These are phyloP conservation scores for Microtus richardsoni DNA, from an alignment of 2,113 vertebrate genomes.

Conservation along the genomic window DNA sequence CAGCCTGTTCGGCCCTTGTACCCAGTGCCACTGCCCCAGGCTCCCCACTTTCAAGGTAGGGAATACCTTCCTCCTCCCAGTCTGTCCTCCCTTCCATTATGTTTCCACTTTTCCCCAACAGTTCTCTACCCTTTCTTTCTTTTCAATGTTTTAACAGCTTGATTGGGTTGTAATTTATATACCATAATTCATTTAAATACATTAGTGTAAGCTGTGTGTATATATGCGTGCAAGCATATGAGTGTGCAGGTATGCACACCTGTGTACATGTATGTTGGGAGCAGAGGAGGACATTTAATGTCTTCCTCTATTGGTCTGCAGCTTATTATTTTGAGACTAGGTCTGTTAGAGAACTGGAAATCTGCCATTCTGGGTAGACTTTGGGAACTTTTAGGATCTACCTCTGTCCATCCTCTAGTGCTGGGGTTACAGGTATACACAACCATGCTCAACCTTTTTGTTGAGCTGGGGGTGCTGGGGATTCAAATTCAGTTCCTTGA, in stretches of 20 bases:
- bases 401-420: background rate
- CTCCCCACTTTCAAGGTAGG: constrained; percentile 93
- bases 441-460: background rate
- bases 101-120: background rate
- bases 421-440: background rate
- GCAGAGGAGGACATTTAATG: background rate
- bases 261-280: background rate
- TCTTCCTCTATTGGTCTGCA: background rate
- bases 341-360: background rate
- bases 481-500: background rate
- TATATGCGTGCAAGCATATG: background rate
- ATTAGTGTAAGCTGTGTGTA: background rate
- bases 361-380: background rate
- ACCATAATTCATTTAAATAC: background rate
- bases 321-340: background rate
- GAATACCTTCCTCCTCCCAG: background rate
- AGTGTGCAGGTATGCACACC: background rate
- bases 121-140: constrained; percentile 9
- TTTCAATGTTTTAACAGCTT: constrained; percentile 19
- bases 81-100: background rate
- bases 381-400: background rate
- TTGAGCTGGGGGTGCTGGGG: background rate
- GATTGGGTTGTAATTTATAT: background rate
- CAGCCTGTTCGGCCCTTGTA: constrained; percentile 92
- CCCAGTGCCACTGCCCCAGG: constrained; percentile 88